Percentiles rank a stretch among this genome's conserved stretches.
Evolutionary conservation across 2,797 vertebrate genomes (phyloP).

Genomic region (Sebastiscus tertius): DNA sequence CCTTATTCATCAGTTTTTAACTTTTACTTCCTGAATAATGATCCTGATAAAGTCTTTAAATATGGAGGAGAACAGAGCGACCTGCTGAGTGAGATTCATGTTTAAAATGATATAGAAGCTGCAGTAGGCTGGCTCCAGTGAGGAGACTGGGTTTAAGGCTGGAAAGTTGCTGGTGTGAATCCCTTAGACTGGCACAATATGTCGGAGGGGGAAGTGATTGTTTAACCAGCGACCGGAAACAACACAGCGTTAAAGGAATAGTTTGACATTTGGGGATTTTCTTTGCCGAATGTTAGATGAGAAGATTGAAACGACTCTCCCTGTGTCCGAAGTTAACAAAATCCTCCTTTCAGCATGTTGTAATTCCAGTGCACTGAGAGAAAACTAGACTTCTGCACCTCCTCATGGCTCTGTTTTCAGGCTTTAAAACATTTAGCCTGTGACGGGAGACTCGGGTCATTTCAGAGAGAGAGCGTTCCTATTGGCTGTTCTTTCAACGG

Average conservation of each 20-base stretch:
- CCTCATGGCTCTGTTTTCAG: too few species aligned
- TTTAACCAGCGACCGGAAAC: neutral
- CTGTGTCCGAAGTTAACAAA: neutral
- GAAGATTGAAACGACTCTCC: neutral
- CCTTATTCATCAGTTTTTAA: slow-evolving; percentile 68
- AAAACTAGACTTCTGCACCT: too few species aligned
- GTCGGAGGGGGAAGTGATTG: neutral
- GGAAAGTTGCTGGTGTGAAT: neutral
- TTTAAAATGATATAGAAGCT: slow-evolving; percentile 6
- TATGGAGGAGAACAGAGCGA: slow-evolving; percentile 37
- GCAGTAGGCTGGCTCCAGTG: neutral
- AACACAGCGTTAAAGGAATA: neutral
- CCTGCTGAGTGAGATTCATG: slow-evolving; percentile 22
- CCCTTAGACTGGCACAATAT: neutral
- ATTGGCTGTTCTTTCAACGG: too few species aligned
- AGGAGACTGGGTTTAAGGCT: neutral
- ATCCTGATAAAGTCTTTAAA: slow-evolving; percentile 54
- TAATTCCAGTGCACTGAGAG: neutral
- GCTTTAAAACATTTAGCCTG: too few species aligned
- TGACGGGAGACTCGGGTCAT: too few species aligned
- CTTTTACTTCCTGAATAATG: slow-evolving; percentile 62
- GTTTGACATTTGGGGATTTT: neutral
- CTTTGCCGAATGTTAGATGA: neutral
- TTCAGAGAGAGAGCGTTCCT: too few species aligned
- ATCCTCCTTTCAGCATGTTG: neutral